Base-by-base conservation (phyloP, 2,888 invertebrate genomes). In the Drosophila atroscutellata region DNA sequence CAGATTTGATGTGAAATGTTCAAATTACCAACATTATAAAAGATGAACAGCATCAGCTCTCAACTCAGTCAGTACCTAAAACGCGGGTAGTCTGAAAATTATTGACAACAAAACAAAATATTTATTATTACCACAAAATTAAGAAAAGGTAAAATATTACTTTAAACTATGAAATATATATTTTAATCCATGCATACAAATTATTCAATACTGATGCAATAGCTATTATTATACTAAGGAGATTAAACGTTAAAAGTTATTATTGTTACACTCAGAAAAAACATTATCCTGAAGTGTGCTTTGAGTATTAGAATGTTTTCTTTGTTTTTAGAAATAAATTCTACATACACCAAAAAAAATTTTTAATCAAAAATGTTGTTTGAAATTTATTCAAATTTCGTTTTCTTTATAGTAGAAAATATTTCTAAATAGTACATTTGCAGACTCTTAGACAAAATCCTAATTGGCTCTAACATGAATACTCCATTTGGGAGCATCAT, bases 1-100 rank as follows among this genome's bases (percentile, higher is more conserved):
- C 84, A 82, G 86, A 86, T 86, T 86, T 88, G 90, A 88, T 88
- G 89, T 89, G 83, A 84, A 88, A 88, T 86, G 84, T 88, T 84
- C 76, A 83, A 84, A 89, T 87, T 89, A 84, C 88, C 86, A 82
- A 84, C 79, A 86, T 86, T 88, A 85, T 86, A 87, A 87, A 80
- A 85, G 79, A 87, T 85, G 83, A 84, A 87, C 83, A 79, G 76
- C 79, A 49, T 66, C 74, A 69, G 73, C 69, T 63, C 51, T 47
- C 67, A 68, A 56, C 79, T 24, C 50, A 34, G 52, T 56, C 50
- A 26, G 64, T 37, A 20, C 28, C 37, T 57, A 9, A 36, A 47
- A 5, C 47, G 50, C 32, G 78, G 77, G 54, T 34, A 5, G 61
- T 2, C 30, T 1, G 4, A 55, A 20, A 26, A 75, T 61, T 77